Evolutionary conservation across 2,113 vertebrate genomes (phyloP), one percentile per base, ranked within the genome.

Genomic region (Parotia lawesii): DNA sequence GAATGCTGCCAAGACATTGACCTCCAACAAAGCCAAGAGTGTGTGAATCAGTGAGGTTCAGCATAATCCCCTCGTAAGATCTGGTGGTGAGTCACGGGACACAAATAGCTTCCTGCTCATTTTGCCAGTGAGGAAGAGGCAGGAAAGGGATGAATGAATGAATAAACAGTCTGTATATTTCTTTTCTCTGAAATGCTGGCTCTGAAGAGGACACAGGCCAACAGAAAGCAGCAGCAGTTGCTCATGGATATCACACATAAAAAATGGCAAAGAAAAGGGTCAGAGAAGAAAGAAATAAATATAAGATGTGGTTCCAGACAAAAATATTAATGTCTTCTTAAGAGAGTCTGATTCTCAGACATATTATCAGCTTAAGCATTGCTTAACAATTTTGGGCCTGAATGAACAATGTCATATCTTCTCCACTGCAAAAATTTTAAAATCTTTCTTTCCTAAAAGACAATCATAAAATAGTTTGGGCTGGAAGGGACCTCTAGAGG

Each of bases 1-100:
- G 56, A 79, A 73, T 23, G 37, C 64, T 95, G 89, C 91, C 89
- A 91, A 85, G 44, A 58, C 94, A 93, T 24, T 90, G 87, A 93
- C 81, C 91, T 93, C 81, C 11, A 3, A 83, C 71, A 80, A 93
- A 94, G 84, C 81, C 5, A 3, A 22, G n/a, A 83, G 74, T 45
- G 85, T 78, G 71, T 73, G 74, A 91, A 95, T 90, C 51, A 16
- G 47, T 70, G 71, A 94, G 71, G 82, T 93, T 88, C 81, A 74
- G 74, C 58, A 79, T 62, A 94, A 95, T 90, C 71, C 71, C 56
- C 82, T 88, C 22, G 0, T 87, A 95, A 95, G 88, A 95, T 64
- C 40, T 83, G 47, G 60, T 75, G 75, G 54, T 76, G 87, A 96
- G 81, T 95, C 94, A 95, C 44, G 17, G 53, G 61, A 87, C 81